Evolutionary conservation across 37 sponge, comb jelly and placozoan species (phyloP), one percentile per base, ranked within the genome.

Genomic region (Hormiphora californensis): DNA sequence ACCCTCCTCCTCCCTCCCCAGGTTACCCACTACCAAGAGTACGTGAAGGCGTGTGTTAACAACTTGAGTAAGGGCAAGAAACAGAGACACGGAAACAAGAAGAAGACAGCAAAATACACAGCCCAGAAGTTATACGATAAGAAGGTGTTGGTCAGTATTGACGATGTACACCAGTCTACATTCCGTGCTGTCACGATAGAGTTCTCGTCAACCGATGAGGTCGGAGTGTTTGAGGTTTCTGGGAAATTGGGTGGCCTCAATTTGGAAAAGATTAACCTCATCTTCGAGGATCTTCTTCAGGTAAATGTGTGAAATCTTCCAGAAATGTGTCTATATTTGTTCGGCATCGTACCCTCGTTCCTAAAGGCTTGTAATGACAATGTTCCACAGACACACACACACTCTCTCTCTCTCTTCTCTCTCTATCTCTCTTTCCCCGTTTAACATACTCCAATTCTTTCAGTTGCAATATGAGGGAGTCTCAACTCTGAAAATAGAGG

Each of bases 391-490:
- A 32, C 9, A 69, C 19, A 8, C 12, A 8, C 54, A 85, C n/a
- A 39, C 69, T 32, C 69, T 68, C 69, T 32, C 69, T 68, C 69
- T 8, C 1, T 0, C 40, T 37, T 62, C 69, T 67, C 37, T 22
- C 4, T 67, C 69, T 36, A 2, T 35, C 4, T 36, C 69, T 2
- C 33, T 28, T 11, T 54, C 19, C 62, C 5, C 40, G 28, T 40
- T 85, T 7, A 61, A 7, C 12, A 9, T 69, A 11, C 63, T 92
- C 91, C 93, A 97, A 55, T 86, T 94, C 54, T 90, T 95, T 15
- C 94, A 98, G 89, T 89, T 95, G 35, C 95, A 95, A 59, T 98
- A 95, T 88, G 99, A 98, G 86, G 95, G 95, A 11, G 89, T 95
- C 30, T 92, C 95, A 0, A 90, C 94, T 41, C 93, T 98, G 94